Conservation (phyloP, 2,797 vertebrate genomes). For the Betta splendens region DNA sequence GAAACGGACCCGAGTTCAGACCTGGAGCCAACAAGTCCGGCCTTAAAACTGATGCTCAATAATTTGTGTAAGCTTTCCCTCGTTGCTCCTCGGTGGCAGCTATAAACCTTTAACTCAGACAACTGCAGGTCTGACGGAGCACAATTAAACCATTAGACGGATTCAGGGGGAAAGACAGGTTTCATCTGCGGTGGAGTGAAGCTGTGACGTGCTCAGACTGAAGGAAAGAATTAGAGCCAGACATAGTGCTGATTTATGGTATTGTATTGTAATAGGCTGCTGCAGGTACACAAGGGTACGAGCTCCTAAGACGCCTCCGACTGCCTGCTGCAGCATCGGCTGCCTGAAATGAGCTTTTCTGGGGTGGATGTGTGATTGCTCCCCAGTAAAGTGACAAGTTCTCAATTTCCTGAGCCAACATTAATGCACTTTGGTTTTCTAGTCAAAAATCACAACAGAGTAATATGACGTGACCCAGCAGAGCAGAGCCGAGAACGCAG, state of each 20-base stretch:
- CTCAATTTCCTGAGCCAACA: conserved; percentile 3
- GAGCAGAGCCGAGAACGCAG: too few relatives aligned
- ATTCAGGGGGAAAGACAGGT: not conserved
- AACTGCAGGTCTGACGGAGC: not conserved
- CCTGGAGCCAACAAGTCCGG: not conserved
- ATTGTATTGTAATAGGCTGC: not conserved
- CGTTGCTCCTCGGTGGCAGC: not conserved
- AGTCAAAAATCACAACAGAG: conserved; percentile 31
- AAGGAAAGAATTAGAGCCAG: not conserved
- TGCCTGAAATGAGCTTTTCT: not conserved
- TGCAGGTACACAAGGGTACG: conserved; percentile 1
- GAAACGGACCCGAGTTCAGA: not conserved
- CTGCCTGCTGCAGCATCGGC: too few relatives aligned
- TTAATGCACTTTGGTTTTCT: not conserved
- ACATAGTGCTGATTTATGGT: not conserved
- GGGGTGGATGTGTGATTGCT: not conserved
- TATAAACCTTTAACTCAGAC: not conserved
- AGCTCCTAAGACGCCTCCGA: not conserved
- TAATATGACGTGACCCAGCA: too few relatives aligned
- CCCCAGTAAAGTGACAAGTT: not conserved
- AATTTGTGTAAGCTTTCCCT: too few relatives aligned
- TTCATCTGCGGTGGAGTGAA: not conserved
- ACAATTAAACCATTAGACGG: not conserved
- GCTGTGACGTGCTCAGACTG: not conserved
- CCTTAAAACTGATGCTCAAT: not conserved